These are phyloP conservation scores for Sebastiscus tertius DNA, from an alignment of 2,797 vertebrate species.

Conservation along the genomic window DNA sequence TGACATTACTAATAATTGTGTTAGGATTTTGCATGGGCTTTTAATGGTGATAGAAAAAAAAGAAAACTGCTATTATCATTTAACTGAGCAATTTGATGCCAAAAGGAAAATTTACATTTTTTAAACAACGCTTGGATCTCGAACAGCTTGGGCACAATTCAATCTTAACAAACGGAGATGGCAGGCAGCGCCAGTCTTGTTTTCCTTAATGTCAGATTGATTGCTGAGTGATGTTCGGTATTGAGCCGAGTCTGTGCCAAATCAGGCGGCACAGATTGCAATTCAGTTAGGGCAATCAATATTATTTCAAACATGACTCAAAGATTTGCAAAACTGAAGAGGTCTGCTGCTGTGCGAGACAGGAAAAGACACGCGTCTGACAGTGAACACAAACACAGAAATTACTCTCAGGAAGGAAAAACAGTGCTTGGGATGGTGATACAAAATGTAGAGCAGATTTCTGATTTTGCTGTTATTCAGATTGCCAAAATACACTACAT, in stretches of 20 bases:
- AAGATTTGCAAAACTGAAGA: slow-evolving; percentile 33
- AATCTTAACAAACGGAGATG: slow-evolving; percentile 44
- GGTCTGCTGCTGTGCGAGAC: slow-evolving; percentile 28
- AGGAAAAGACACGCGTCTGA: slow-evolving; percentile 14
- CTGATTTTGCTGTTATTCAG: not conserved
- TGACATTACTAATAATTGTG: slow-evolving; percentile 22
- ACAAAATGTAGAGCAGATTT: not conserved
- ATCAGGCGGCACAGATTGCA: slow-evolving; percentile 52
- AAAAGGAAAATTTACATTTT: slow-evolving; percentile 29
- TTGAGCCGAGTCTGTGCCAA: slow-evolving; percentile 41
- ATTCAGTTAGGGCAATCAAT: slow-evolving; percentile 56
- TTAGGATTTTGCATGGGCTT: slow-evolving; percentile 31
- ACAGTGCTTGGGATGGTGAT: slow-evolving; percentile 2
- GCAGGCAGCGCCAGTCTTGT: slow-evolving; percentile 21
- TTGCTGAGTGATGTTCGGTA: slow-evolving; percentile 56
- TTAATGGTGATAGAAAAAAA: slow-evolving; percentile 19
- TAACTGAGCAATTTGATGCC: slow-evolving; percentile 42
- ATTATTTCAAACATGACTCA: slow-evolving; percentile 41
- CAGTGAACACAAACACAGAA: slow-evolving; percentile 31
- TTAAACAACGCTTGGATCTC: slow-evolving; percentile 20
- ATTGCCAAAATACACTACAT: not conserved
- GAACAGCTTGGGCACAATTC: slow-evolving; percentile 43
- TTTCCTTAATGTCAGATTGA: slow-evolving; percentile 56
- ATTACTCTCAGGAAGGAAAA: slow-evolving; percentile 10
- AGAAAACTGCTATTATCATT: slow-evolving; percentile 15